Base-by-base conservation (phyloP, 2,888 invertebrate species). In the Lepeophtheirus nordmannii region DNA sequence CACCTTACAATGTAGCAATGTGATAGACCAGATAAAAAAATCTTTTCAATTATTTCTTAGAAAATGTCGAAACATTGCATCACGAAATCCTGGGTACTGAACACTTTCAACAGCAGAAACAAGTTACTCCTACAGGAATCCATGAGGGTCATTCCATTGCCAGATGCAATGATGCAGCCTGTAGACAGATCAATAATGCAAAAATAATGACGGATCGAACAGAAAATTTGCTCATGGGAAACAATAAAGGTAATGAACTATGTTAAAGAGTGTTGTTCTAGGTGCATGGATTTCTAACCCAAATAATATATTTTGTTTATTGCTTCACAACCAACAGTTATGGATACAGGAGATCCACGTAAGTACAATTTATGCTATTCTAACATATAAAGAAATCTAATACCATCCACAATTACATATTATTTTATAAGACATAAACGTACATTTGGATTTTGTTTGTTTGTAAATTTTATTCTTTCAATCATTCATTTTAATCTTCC, bases 341-440 rank as follows among this genome's bases (percentile, higher is more conserved):
- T 46, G 53, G 53, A 46, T 17, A n/a, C 53, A 46, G 53, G 53
- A 46, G 53, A 46, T 46, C 53, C 53, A n/a, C 53, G 53, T 46
- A 46, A 46, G 53, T 46, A 5, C 2, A 30, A 30, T 30, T 30
- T 30, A n/a, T n/a, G n/a, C n/a, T n/a, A n/a, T n/a, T n/a, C n/a
- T 30, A 30, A 30, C 30, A 30, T n/a, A n/a, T n/a, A 30, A 30
- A 30, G 2, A 30, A 30, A 7, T 30, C 30, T 30, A 5, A 30
- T 7, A 30, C 30, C 7, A 5, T 30, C 2, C 30, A 7, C n/a
- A n/a, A n/a, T n/a, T n/a, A n/a, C n/a, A n/a, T n/a, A n/a, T n/a
- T n/a, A n/a, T n/a, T n/a, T n/a, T n/a, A n/a, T n/a, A n/a, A n/a
- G n/a, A n/a, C n/a, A n/a, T n/a, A n/a, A n/a, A n/a, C n/a, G 30